These are phyloP conservation scores for Odontamblyopus lacepedii DNA, from an alignment of 2,797 vertebrate species.

Conservation along the genomic window DNA sequence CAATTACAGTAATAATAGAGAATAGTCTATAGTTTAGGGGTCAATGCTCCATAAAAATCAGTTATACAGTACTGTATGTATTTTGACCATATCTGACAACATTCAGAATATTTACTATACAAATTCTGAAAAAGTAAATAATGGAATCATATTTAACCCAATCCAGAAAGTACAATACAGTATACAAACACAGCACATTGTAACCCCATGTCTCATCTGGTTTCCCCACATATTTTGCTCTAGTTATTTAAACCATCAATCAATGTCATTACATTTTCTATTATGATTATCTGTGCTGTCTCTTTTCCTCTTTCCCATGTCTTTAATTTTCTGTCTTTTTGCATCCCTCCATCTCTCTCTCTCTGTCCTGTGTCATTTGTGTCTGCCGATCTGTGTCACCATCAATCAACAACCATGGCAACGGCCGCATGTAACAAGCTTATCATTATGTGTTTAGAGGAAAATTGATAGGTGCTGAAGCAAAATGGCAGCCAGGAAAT, in stretches of 20 bases:
- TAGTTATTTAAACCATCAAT: conserved; percentile 20
- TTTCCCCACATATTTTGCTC: conserved; percentile 9
- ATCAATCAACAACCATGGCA: conserved; percentile 76
- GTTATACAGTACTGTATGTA: too few relatives aligned
- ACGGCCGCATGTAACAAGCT: conserved; percentile 60
- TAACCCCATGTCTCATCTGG: not conserved
- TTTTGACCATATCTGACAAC: too few relatives aligned
- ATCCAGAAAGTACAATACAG: not conserved
- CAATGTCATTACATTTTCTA: conserved; percentile 13
- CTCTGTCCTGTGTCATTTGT: conserved; percentile 32
- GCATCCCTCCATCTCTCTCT: conserved; percentile 36
- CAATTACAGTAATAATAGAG: too few relatives aligned
- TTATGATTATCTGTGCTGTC: not conserved
- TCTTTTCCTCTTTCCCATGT: conserved; percentile 13
- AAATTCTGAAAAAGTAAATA: too few relatives aligned
- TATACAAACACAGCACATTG: not conserved
- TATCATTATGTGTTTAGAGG: conserved; percentile 67
- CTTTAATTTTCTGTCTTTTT: conserved; percentile 28
- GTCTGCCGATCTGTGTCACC: conserved; percentile 49
- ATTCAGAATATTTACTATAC: too few relatives aligned
- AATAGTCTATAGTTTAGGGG: too few relatives aligned
- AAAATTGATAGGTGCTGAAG: conserved; percentile 62
- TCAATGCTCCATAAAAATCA: too few relatives aligned
- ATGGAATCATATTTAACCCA: too few relatives aligned
- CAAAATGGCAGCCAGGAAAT: conserved; percentile 52